A percentile compares a stretch with the other conserved stretches of the same genome.
Conservation (phyloP, 2,888 invertebrate species). For the Arge pagana region DNA sequence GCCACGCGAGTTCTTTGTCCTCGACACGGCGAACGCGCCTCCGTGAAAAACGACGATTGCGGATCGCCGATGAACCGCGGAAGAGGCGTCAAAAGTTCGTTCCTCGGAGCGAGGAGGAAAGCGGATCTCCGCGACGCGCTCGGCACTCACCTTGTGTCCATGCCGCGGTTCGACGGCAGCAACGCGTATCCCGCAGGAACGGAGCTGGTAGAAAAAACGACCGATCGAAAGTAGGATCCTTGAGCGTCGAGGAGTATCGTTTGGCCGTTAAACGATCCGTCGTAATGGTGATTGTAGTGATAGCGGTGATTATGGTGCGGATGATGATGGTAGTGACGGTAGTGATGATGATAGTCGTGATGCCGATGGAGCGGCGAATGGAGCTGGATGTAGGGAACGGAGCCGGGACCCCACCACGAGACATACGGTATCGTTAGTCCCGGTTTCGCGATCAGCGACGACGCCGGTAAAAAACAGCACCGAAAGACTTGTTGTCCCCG, state of each 20-base stretch:
- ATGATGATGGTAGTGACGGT: conserved; percentile 21
- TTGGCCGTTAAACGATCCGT: conserved; percentile 4
- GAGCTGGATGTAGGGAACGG: conserved; percentile 33
- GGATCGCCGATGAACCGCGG: too few species aligned
- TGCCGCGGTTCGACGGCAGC: conserved; percentile 22
- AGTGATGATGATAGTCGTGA: conserved; percentile 30
- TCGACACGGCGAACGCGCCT: too few species aligned
- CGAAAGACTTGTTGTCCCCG: conserved; percentile 10
- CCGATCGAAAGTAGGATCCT: conserved; percentile 9
- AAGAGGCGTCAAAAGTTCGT: too few species aligned
- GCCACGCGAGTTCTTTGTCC: too few species aligned
- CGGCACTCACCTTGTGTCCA: conserved; percentile 24
- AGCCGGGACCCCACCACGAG: conserved; percentile 42
- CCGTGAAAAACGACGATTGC: too few species aligned
- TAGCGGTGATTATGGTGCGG: conserved; percentile 22
- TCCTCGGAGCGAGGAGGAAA: too few species aligned
- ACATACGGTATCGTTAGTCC: conserved; percentile 47
- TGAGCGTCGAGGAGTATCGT: conserved; percentile 1
- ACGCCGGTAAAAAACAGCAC: conserved; percentile 12
- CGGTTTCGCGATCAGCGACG: conserved; percentile 41
- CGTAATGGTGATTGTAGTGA: not conserved
- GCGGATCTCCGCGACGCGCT: too few species aligned
- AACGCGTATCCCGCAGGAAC: conserved; percentile 10
- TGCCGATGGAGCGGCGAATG: conserved; percentile 31
- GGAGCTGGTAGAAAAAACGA: conserved; percentile 2